phyloP scores from a whole-genome alignment of 2,113 vertebrate genomes.

The Neotoma lepida region DNA sequence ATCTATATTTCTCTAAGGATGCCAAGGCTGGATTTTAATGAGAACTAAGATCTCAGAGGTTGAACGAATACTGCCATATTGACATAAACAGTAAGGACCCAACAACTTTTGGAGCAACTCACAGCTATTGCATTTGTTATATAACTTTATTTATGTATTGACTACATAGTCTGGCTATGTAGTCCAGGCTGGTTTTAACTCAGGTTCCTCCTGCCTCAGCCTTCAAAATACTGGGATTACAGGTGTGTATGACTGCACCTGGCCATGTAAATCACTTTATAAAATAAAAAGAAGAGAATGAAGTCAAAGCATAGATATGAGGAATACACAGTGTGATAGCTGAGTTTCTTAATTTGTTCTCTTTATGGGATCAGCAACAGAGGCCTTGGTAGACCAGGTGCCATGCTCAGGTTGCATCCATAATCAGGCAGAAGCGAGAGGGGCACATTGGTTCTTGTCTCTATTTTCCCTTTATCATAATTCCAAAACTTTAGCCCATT shows the following conservation, averaged over 20 bases:
- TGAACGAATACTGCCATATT: not conserved
- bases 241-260: too few species aligned
- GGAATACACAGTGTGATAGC: not conserved
- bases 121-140: not conserved
- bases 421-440: not conserved
- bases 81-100: not conserved
- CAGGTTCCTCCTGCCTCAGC: not conserved
- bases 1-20: slow-evolving; percentile 51
- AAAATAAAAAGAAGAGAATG: not conserved
- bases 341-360: not conserved
- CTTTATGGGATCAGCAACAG: not conserved
- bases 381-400: not conserved
- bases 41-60: slow-evolving; percentile 46
- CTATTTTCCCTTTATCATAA: too few species aligned
- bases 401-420: too few species aligned
- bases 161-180: not conserved
- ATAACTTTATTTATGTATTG: not conserved
- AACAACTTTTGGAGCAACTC: not conserved
- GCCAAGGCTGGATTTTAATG: slow-evolving; percentile 64
- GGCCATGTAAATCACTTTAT: not conserved
- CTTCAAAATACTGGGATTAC: not conserved
- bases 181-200: not conserved
- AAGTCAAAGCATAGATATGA: not conserved
- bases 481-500: not conserved
- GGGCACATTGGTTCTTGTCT: not conserved